phyloP scores from a whole-genome alignment of 2,797 vertebrate genomes.

The Astyanax mexicanus region DNA sequence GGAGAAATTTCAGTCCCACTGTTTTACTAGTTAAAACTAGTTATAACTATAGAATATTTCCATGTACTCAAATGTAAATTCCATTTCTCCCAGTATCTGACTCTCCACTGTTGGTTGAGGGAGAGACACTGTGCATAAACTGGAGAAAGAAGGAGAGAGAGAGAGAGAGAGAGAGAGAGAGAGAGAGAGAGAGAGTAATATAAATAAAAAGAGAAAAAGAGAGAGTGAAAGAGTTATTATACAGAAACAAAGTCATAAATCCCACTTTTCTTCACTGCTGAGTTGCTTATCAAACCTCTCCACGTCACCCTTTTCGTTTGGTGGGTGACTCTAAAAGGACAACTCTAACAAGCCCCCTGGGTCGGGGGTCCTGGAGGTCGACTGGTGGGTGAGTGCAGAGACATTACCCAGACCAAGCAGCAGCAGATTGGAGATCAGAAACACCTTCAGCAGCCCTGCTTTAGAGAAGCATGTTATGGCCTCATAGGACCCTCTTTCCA shows the following conservation, averaged over 20 bases:
- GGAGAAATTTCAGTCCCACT: too few relatives aligned
- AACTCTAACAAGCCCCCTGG: constrained; percentile 1
- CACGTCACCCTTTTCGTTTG: constrained; percentile 20
- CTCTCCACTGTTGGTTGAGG: constrained; percentile 57
- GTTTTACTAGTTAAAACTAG: too few relatives aligned
- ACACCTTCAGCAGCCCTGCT: constrained; percentile 1
- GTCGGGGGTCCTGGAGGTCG: neutral
- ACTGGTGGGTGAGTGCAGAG: constrained; percentile 11
- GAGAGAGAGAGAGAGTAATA: constrained; percentile 55
- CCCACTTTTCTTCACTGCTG: constrained; percentile 66
- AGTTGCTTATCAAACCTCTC: constrained; percentile 11
- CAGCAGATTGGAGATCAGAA: constrained; percentile 55
- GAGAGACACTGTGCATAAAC: too few relatives aligned
- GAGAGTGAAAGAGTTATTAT: constrained; percentile 39
- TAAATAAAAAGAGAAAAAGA: constrained; percentile 42
- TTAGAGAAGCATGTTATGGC: neutral
- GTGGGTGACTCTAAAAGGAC: constrained; percentile 10
- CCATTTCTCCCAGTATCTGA: constrained; percentile 56
- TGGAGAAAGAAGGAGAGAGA: constrained; percentile 50
- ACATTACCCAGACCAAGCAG: constrained; percentile 31
- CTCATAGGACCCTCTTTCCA: neutral
- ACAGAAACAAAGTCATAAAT: constrained; percentile 74
- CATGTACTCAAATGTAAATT: too few relatives aligned
- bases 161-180: neutral
- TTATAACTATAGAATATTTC: too few relatives aligned